Evolutionary conservation across 2,113 vertebrate species (phyloP).

Genomic region (Corythornis vintsioides): DNA sequence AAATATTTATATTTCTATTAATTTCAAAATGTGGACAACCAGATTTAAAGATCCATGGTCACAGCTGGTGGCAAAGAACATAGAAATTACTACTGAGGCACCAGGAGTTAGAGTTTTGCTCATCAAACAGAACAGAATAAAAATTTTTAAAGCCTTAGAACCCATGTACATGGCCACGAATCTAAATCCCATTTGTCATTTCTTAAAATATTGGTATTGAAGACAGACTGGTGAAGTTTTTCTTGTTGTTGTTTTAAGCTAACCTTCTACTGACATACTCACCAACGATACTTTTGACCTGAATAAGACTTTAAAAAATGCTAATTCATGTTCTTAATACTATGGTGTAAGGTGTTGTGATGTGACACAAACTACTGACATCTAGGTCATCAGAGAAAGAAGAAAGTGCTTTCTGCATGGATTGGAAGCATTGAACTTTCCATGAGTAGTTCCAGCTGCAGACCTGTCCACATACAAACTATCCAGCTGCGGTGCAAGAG

Average conservation of each 20-base stretch:
- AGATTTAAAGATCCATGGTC: background rate
- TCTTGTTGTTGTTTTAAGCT: background rate
- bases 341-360: background rate
- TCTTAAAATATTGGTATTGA: background rate
- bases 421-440: conserved; percentile 27
- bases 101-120: background rate
- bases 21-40: background rate
- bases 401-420: conserved; percentile 15
- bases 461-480: background rate
- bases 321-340: background rate
- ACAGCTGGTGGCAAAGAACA: background rate
- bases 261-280: background rate
- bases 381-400: background rate
- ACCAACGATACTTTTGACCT: background rate
- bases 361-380: background rate
- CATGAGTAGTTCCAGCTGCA: conserved; percentile 8
- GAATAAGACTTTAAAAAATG: background rate
- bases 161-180: background rate
- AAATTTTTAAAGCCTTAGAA: background rate
- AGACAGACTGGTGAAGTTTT: background rate
- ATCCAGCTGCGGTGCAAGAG: background rate
- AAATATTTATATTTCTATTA: background rate
- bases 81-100: background rate
- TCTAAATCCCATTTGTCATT: background rate
- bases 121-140: background rate